Evolutionary conservation across 2,113 vertebrate species (phyloP), one percentile per base, ranked within the genome.

Genomic region (Pantherophis guttatus): DNA sequence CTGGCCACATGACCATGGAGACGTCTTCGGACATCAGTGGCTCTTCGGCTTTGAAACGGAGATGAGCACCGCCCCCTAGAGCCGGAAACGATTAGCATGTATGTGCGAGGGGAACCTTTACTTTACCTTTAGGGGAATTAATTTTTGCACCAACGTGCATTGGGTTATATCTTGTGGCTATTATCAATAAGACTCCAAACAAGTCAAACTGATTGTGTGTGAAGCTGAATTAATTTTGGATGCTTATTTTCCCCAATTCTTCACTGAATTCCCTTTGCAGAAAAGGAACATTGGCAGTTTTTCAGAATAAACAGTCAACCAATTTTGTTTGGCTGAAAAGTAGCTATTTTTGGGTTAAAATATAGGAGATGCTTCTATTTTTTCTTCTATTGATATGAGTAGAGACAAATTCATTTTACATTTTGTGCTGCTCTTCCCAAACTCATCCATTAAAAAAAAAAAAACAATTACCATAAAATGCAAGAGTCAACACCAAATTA

Each of bases 261-360:
- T 96, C 94, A 95, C 95, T 87, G 94, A 95, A 95, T 96, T 96
- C 96, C 95, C 94, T 90, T 92, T 96, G 93, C 87, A 91, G 94
- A 95, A 95, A 21, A 81, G 95, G 95, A 96, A 97, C 93, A 94
- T 29, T 97, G 97, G 97, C 97, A 96, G 91, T 94, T 52, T 88
- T 97, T 96, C 96, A 98, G 96, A 94, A 96, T 96, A 97, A 97
- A 97, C 95, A 97, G 88, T 91, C 58, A 92, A 89, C 94, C 93
- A 93, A 96, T 94, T 95, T 95, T 95, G 23, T 93, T 96, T 96
- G 96, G 95, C 95, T 97, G 91, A 93, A 94, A 95, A 91, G 92
- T 95, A 96, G 94, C 95, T 23, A 90, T 96, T 96, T 96, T 85
- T 89, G 94, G 92, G 95, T 94, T 87, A 1, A 97, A 97, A 96